Conservation (phyloP, 1,140 invertebrate species). For the silkworm (Bombyx mori) region DNA sequence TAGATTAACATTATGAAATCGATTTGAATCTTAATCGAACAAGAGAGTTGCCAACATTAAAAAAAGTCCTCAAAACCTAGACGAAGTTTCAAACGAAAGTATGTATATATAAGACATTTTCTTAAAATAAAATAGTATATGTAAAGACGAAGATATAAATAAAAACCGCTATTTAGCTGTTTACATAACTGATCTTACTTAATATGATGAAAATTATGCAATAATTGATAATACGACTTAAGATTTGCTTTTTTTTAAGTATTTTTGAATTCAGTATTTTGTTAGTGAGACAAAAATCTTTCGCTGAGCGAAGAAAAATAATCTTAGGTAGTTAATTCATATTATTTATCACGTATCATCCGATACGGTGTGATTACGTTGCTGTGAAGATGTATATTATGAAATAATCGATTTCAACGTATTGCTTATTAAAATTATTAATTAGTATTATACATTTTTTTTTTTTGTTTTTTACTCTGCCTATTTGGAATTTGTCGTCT, state of each 20-base stretch:
- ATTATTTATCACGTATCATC: conserved; percentile 5
- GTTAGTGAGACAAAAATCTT: conserved; percentile 46
- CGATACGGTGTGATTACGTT: conserved; percentile 62
- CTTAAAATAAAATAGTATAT: too few relatives aligned
- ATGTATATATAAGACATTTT: too few relatives aligned
- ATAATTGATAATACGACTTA: conserved; percentile 18
- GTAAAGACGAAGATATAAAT: too few relatives aligned
- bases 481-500: not conserved
- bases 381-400: conserved; percentile 43
- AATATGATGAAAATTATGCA: conserved; percentile 2
- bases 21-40: too few relatives aligned
- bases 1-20: not conserved
- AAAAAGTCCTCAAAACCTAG: too few relatives aligned
- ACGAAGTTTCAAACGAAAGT: too few relatives aligned
- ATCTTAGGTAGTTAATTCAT: not conserved
- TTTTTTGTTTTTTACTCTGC: conserved; percentile 1
- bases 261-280: conserved; percentile 46
- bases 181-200: too few relatives aligned
- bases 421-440: conserved; percentile 1
- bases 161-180: too few relatives aligned
- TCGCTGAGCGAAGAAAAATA: conserved; percentile 47
- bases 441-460: not conserved
- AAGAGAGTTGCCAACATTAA: too few relatives aligned
- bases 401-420: too few relatives aligned
- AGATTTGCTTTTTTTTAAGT: conserved; percentile 20